phyloP scores from a whole-genome alignment of 2,113 vertebrate species.

The Fukomys damarensis region DNA sequence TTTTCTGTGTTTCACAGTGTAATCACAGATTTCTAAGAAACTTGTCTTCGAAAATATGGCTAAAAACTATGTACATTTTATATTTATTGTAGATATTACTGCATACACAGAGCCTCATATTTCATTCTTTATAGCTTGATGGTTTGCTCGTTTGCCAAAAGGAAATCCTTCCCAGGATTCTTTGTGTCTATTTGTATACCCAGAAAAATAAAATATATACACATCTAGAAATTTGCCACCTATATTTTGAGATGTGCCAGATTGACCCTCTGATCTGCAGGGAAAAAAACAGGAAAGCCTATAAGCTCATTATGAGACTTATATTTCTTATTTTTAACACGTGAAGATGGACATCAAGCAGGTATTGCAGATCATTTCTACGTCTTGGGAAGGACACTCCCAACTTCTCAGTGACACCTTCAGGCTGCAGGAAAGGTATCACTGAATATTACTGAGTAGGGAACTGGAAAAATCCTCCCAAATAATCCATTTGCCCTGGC shows the following conservation, averaged over 20 bases:
- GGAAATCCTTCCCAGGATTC: constrained; percentile 28
- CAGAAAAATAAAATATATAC: constrained; percentile 70
- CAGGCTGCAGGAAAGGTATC: background rate
- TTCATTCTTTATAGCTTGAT: constrained; percentile 49
- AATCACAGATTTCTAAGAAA: constrained; percentile 2
- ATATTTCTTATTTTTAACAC: background rate
- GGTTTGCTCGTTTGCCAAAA: constrained; percentile 45
- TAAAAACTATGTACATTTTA: background rate
- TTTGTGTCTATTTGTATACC: constrained; percentile 40
- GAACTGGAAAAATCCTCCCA: background rate
- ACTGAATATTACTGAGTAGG: background rate
- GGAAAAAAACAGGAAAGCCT: background rate
- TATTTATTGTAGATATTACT: background rate
- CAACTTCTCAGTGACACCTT: accelerated
- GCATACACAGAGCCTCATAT: background rate
- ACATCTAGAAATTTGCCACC: constrained; percentile 72
- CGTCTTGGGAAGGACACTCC: background rate
- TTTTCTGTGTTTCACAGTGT: background rate
- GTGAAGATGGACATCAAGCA: background rate
- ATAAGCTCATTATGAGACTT: background rate
- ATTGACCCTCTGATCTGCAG: constrained; percentile 70
- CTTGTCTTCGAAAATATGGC: background rate
- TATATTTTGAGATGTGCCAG: constrained; percentile 60
- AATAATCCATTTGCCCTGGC: background rate
- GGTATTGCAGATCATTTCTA: background rate